Evolutionary conservation across 2,888 invertebrate genomes (phyloP), one percentile per base, ranked within the genome.

Genomic region (Caenorhabditis japonica): DNA sequence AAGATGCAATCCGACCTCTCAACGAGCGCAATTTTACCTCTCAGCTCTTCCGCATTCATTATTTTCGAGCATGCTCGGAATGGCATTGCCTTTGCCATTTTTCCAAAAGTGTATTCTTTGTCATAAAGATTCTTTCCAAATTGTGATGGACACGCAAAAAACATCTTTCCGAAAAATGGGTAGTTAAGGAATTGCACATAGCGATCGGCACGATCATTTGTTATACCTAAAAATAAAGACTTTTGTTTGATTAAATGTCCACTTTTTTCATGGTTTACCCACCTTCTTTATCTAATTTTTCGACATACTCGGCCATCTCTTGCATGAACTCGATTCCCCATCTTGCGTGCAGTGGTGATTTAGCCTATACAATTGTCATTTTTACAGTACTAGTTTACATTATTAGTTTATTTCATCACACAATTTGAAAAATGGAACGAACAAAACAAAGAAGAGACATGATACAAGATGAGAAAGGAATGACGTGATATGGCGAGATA

Each of bases 291-390:
- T 75, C 75, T 23, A 76, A 79, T 72, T 92, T 89, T 81, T 93
- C 93, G 55, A 94, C 94, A 79, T 95, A 90, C 87, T 94, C 94
- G 1, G 94, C 92, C 94, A 97, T 95, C 89, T 97, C 97, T 86
- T 94, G 93, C 95, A 97, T 96, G 88, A 97, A 97, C 13, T 93
- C 90, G 34, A 95, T 90, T 0, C 97, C 97, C 89, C 95, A 94
- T 83, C 94, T 93, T 0, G 94, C 96, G 87, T 94, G 93, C 81
- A 92, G 92, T 0, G 92, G 90, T 10, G 93, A 92, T 86, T 92
- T 92, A 3, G 97, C 97, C 94, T 95, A 76, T 43, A 86, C 70
- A 43, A 15, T n/a, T n/a, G n/a, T n/a, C n/a, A n/a, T n/a, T n/a
- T n/a, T n/a, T n/a, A n/a, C n/a, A n/a, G n/a, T n/a, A n/a, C n/a